A percentile compares a stretch with the other conserved stretches of the same genome.
Evolutionary conservation across 1,140 invertebrate species (phyloP).

Genomic region (fruit fly (Drosophila melanogaster)): Release_6_plus_ISO1_MT NT_033779.5:17949501-17950000

Average conservation of each 20-base stretch:
- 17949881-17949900: conserved; percentile 37
- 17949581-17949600: conserved; percentile 16
- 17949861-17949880: conserved; percentile 11
- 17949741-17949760: conserved; percentile 71
- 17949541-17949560: conserved; percentile 30
- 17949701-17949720: conserved; percentile 25
- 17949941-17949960: conserved; percentile 16
- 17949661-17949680: conserved; percentile 53
- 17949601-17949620: conserved; percentile 18
- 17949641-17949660: conserved; percentile 41
- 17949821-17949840: conserved; percentile 26
- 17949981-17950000: not conserved
- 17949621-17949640: conserved; percentile 13
- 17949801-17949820: conserved; percentile 7
- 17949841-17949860: conserved; percentile 48
- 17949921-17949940: not conserved
- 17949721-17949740: conserved; percentile 17
- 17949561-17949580: conserved; percentile 21
- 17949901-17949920: conserved; percentile 28
- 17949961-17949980: not conserved
- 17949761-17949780: conserved; percentile 31
- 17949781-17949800: conserved; percentile 19
- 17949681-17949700: conserved; percentile 1
- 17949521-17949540: conserved; percentile 5
- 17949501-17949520: conserved; percentile 12